A percentile compares a stretch with the other conserved stretches of the same genome.
Evolutionary conservation across 2,113 vertebrate species (phyloP).

Genomic region (Thamnaconus septentrionalis): DNA sequence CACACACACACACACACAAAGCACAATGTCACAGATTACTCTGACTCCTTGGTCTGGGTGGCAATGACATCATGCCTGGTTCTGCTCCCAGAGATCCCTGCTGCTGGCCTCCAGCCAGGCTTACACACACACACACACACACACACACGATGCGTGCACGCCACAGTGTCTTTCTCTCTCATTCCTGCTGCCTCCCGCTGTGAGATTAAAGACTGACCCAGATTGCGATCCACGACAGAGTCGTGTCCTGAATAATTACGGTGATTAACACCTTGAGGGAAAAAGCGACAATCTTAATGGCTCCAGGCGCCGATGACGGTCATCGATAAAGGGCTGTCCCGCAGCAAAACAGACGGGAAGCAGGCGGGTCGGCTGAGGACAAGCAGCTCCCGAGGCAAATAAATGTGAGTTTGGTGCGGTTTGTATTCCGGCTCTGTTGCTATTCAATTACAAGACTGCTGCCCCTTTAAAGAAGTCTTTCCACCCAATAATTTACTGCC

Average conservation of each 20-base stretch:
- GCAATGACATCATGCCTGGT: conserved; percentile 60
- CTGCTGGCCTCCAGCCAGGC: conserved; percentile 45
- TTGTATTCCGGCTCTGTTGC: conserved; percentile 14
- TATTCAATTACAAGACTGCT: conserved; percentile 26
- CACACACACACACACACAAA: conserved; percentile 26
- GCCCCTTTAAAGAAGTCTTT: conserved; percentile 12
- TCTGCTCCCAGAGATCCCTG: conserved; percentile 44
- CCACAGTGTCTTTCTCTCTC: not conserved
- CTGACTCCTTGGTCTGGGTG: conserved; percentile 52
- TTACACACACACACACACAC: conserved; percentile 27
- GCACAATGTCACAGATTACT: conserved; percentile 46
- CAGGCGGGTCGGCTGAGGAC: not conserved
- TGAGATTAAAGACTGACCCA: conserved; percentile 1
- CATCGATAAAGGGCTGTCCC: conserved; percentile 19
- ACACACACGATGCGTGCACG: conserved; percentile 1
- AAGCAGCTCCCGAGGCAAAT: not conserved
- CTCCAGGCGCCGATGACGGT: conserved; percentile 6
- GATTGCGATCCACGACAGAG: not conserved
- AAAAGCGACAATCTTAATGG: conserved; percentile 6
- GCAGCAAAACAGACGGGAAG: conserved; percentile 9
- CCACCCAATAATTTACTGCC: conserved; percentile 30
- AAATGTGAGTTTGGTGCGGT: conserved; percentile 9
- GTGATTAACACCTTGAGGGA: not conserved
- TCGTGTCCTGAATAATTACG: no score
- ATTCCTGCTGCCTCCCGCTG: not conserved